Percentiles rank a stretch among this genome's conserved stretches.
phyloP scores from a whole-genome alignment of 2,113 vertebrate genomes.

The Laticauda laticaudata region DNA sequence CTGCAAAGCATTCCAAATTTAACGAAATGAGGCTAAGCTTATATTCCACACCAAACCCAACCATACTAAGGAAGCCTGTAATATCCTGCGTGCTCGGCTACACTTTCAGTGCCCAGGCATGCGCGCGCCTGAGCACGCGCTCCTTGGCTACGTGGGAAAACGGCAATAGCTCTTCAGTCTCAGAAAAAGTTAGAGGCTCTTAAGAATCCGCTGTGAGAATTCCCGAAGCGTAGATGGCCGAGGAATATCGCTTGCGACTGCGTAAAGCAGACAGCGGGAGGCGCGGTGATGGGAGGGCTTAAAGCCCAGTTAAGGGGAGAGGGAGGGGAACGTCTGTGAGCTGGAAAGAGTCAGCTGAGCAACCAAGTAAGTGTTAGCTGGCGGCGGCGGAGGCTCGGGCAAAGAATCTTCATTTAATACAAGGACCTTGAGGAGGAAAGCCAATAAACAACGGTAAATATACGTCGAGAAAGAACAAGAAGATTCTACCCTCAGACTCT shows the following conservation, averaged over 20 bases:
- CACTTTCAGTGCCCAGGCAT: not conserved
- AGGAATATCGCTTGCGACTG: not conserved
- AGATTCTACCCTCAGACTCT: too few relatives aligned
- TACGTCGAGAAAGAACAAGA: not conserved
- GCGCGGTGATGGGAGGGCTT: constrained; percentile 50
- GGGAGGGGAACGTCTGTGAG: constrained; percentile 26
- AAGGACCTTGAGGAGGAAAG: not conserved
- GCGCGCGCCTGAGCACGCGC: not conserved
- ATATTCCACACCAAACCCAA: not conserved
- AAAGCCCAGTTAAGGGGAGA: constrained; percentile 58
- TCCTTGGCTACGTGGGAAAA: not conserved
- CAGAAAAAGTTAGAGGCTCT: not conserved
- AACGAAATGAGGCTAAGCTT: not conserved
- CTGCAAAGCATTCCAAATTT: not conserved
- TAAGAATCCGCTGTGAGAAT: not conserved
- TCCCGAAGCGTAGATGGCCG: not conserved
- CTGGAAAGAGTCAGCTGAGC: constrained; percentile 22
- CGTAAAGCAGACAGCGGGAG: constrained; percentile 42
- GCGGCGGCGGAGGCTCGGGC: not conserved
- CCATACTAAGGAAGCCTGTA: not conserved
- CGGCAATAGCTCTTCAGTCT: not conserved
- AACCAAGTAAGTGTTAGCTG: not conserved
- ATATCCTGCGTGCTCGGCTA: not conserved
- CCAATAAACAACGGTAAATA: not conserved
- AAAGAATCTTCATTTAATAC: not conserved